phyloP scores from a whole-genome alignment of 2,113 vertebrate genomes.

The Labeo rohita region DNA sequence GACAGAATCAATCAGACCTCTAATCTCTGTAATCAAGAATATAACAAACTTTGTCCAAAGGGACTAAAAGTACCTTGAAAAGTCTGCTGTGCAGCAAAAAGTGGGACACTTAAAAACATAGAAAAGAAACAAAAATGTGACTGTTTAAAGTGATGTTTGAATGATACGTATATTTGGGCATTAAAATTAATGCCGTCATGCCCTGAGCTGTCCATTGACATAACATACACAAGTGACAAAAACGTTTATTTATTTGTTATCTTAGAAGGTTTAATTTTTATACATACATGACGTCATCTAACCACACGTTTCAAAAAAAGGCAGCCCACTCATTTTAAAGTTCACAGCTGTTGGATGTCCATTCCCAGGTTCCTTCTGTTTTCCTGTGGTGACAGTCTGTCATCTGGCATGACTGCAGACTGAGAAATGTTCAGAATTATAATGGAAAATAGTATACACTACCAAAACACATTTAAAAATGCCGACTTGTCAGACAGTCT shows the following conservation, averaged over 20 bases:
- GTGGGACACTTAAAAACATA: background rate
- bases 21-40: slow-evolving; percentile 5
- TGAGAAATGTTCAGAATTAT: background rate
- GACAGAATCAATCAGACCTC: slow-evolving; percentile 28
- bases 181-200: background rate
- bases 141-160: background rate
- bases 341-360: background rate
- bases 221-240: background rate
- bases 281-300: background rate
- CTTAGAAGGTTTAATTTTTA: background rate
- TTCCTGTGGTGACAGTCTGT: background rate
- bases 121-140: background rate
- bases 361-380: background rate
- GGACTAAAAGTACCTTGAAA: background rate
- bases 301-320: background rate
- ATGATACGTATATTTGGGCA: background rate
- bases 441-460: background rate
- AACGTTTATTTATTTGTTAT: background rate
- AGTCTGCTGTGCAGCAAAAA: background rate
- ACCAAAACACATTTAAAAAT: background rate
- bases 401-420: background rate
- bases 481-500: background rate
- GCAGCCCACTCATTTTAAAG: background rate
- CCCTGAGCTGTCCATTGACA: background rate
- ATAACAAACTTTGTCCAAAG: slow-evolving; percentile 23